Evolutionary conservation across 2,888 invertebrate species (phyloP).

Genomic region (Gryllus longicercus): DNA sequence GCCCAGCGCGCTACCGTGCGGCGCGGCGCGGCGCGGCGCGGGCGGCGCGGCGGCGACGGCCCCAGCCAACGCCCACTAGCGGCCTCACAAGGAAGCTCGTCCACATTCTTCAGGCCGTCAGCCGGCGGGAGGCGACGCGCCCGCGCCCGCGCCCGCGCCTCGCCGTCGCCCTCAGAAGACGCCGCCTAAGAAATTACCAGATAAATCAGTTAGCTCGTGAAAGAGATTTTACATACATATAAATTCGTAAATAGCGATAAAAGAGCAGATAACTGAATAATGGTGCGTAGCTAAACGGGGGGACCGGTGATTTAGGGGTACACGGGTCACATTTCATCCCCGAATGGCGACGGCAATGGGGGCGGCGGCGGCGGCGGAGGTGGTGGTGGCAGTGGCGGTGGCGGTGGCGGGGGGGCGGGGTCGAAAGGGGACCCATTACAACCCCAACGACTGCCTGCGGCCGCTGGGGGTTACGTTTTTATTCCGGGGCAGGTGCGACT

Average conservation of each 20-base stretch:
- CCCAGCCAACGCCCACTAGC: background rate
- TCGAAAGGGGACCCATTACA: background rate
- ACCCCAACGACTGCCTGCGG: background rate
- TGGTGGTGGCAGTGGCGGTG: too few relatives aligned
- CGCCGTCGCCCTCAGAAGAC: background rate
- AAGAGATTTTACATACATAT: background rate
- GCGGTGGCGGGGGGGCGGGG: background rate
- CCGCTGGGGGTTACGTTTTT: background rate
- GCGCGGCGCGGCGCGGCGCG: too few relatives aligned
- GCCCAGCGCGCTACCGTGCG: too few relatives aligned
- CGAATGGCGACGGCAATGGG: background rate
- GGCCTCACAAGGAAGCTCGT: background rate
- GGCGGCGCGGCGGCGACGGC: too few relatives aligned
- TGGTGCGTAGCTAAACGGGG: background rate
- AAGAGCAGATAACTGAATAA: constrained; percentile 9
- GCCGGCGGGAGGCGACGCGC: too few relatives aligned
- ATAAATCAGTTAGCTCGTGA: background rate
- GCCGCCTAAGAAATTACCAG: constrained; percentile 9
- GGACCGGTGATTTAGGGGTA: background rate
- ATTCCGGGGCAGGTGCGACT: background rate
- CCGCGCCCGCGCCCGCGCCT: background rate
- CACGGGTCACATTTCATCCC: constrained; percentile 4
- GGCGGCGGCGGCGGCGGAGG: background rate
- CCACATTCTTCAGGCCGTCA: background rate
- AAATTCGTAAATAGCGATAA: constrained; percentile 17